Evolutionary conservation across 2,888 invertebrate genomes (phyloP), one percentile per base, ranked within the genome.

Genomic region (Drosophila greeni): DNA sequence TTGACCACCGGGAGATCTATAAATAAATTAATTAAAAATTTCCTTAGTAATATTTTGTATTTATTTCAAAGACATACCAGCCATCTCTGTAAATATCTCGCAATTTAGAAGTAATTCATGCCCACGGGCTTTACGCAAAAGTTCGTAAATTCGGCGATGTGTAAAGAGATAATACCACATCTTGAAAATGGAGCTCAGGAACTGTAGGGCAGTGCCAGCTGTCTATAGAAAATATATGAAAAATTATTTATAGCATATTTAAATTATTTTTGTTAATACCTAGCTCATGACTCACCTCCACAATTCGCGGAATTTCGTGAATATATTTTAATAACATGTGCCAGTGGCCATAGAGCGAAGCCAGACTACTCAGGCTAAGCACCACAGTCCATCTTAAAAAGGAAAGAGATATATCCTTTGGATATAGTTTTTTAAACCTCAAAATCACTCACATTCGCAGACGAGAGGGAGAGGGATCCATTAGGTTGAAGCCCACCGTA

Each of bases 311-410:
- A 11, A 85, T 71, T 34, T 86, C 75, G 11, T 49, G n/a, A 3
- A 82, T 47, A 24, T 79, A 71, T 26, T 60, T 60, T 8, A 64
- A 24, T 14, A 76, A 52, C 24, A 75, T 70, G 20, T 71, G 47
- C 72, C 70, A 82, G 20, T 85, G 85, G 1, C 83, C 86, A 51
- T 82, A 85, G n/a, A 84, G 60, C 1, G 86, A 73, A 0, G 72
- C 20, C 11, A 72, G 5, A n/a, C 74, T 69, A 37, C 56, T 42
- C 1, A 70, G 20, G 5, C 77, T 62, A 0, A 85, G 66, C 12
- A 84, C 16, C 14, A 85, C 8, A 47, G 81, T 79, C 69, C 85
- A 68, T 39, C 18, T 8, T 0, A n/a, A n/a, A n/a, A n/a, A n/a
- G 9, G 5, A 1, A 8, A 14, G 2, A 29, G 8, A 20, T 1